phyloP scores from a whole-genome alignment of 2,888 invertebrate genomes.

The Epinotia brunnichana region DNA sequence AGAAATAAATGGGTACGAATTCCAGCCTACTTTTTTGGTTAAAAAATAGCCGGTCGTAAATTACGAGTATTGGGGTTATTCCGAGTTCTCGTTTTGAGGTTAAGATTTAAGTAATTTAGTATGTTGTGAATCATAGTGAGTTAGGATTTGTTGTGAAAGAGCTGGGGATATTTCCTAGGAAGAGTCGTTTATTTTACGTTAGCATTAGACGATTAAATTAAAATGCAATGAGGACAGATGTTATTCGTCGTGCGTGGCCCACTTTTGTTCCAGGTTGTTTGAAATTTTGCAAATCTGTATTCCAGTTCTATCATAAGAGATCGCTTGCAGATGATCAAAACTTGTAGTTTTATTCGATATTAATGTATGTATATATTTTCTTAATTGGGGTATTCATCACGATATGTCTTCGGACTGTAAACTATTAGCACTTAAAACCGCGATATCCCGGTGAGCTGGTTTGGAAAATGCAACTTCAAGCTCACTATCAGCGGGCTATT shows the following conservation, averaged over 20 bases:
- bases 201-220: background rate
- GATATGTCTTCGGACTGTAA: too few species aligned
- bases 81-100: conserved; percentile 23
- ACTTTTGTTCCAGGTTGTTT: background rate
- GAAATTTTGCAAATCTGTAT: background rate
- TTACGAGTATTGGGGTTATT: conserved; percentile 31
- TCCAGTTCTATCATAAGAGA: too few species aligned
- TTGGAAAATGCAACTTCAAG: background rate
- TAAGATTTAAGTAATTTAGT: conserved; percentile 5
- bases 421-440: background rate
- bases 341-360: background rate
- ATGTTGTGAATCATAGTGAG: conserved; percentile 17
- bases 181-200: background rate
- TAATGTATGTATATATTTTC: background rate
- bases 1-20: conserved; percentile 27
- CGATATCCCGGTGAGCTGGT: background rate
- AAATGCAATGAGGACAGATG: background rate
- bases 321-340: too few species aligned
- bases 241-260: background rate
- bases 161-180: background rate
- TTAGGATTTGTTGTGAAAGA: conserved; percentile 8
- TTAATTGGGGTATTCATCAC: too few species aligned
- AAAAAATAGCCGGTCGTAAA: conserved; percentile 34
- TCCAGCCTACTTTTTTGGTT: conserved; percentile 36
- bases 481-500: background rate